Evolutionary conservation across 2,888 invertebrate species (phyloP), one percentile per base, ranked within the genome.

Genomic region (Dastarcus helophoroides): DNA sequence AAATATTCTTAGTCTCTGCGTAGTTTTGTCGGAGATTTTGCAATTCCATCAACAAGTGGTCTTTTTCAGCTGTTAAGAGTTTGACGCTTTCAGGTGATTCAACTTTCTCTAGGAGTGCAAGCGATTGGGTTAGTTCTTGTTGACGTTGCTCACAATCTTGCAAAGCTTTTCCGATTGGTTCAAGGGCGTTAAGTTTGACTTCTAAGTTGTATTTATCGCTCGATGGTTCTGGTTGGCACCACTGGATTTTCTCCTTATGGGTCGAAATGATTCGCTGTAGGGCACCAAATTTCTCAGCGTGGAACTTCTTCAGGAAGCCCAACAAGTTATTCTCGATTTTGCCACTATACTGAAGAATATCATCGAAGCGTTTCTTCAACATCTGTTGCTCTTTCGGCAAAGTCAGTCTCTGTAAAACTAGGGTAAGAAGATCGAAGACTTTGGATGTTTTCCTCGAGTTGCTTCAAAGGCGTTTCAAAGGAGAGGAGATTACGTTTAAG

Each of bases 141-240:
- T 79, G 74, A 36, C 77, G 71, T 2, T 62, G 63, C 32, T 73
- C 70, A 48, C 83, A 83, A 44, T 85, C 85, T 12, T 64, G 62
- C 21, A 86, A 71, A 12, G 79, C 79, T 38, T 69, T 69, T 54
- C 79, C 74, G 2, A 86, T 79, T 39, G 89, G 88, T 34, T 67
- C 65, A 17, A 91, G 56, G 0, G 86, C 80, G 2, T 82, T 77
- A 47, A 81, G 71, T 62, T 94, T 94, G 0, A 90, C 86, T 65
- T 93, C 89, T 14, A 93, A 68, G 53, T 89, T 90, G 55, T 91
- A 93, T 55, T 81, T 81, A 52, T 94, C 93, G 50, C 86, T 89
- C 16, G 79, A 77, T 2, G 80, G 73, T 52, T 93, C 91, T 1
- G 89, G 86, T 49, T 79, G 73, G 56, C 93, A 94, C 90, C 93